phyloP scores from a whole-genome alignment of 2,113 vertebrate genomes.

The Dunckerocampus dactyliophorus region DNA sequence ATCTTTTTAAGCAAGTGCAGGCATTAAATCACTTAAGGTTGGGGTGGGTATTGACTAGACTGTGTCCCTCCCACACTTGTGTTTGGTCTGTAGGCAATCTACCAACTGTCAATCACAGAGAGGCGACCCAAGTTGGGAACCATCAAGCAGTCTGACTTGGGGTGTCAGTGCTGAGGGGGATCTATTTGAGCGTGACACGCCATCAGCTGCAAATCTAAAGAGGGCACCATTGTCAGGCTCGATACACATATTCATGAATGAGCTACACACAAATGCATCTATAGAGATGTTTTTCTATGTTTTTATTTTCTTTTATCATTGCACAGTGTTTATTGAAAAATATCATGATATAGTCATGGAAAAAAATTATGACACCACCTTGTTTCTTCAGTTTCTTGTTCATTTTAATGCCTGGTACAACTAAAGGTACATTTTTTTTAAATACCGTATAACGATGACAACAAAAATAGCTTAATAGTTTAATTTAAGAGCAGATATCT shows the following conservation, averaged over 20 bases:
- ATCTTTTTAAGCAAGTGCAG: slow-evolving; percentile 48
- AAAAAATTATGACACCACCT: too few species aligned
- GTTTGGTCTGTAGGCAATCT: slow-evolving; percentile 74
- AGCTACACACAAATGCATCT: slow-evolving; percentile 25
- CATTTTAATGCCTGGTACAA: too few species aligned
- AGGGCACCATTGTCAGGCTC: slow-evolving; percentile 55
- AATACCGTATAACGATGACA: too few species aligned
- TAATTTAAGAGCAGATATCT: too few species aligned
- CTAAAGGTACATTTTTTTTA: too few species aligned
- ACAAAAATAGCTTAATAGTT: too few species aligned
- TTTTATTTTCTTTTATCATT: background rate
- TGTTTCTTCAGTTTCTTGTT: too few species aligned
- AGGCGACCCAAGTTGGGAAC: slow-evolving; percentile 68
- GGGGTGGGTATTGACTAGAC: slow-evolving; percentile 54
- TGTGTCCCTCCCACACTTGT: slow-evolving; percentile 56
- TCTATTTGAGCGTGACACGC: slow-evolving; percentile 69
- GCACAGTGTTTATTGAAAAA: slow-evolving; percentile 21
- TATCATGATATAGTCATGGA: background rate
- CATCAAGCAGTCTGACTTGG: slow-evolving; percentile 65
- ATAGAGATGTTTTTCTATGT: slow-evolving; percentile 1
- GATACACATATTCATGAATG: slow-evolving; percentile 62
- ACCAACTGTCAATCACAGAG: slow-evolving; percentile 67
- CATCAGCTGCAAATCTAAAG: slow-evolving; percentile 66
- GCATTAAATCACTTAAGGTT: slow-evolving; percentile 48
- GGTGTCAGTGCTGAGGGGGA: slow-evolving; percentile 69